These are phyloP conservation scores for Brachionus koreanus DNA, from an alignment of 1,140 invertebrate genomes.

Conservation along the genomic window DNA sequence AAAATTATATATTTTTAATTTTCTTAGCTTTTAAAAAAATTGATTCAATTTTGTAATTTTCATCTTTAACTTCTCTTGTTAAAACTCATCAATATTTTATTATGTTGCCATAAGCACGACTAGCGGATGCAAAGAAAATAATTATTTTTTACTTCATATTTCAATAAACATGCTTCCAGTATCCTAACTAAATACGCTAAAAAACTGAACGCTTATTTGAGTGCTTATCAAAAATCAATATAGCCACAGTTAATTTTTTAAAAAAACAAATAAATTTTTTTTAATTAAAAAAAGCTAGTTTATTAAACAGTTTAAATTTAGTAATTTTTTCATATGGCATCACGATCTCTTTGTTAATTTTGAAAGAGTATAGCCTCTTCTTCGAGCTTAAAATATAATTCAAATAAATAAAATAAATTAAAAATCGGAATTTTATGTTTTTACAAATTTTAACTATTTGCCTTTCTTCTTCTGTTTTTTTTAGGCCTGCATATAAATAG, in stretches of 20 bases:
- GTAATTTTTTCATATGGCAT: background rate
- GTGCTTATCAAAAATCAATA: background rate
- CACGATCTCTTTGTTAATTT: background rate
- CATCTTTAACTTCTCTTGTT: background rate
- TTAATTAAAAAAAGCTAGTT: background rate
- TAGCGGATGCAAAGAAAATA: background rate
- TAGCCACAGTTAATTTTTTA: too few species aligned
- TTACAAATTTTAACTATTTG: constrained; percentile 14
- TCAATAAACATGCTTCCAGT: background rate
- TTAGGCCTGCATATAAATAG: background rate
- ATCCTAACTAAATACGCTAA: background rate
- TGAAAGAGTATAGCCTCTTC: background rate
- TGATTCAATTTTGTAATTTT: background rate
- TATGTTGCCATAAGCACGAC: background rate
- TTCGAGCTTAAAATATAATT: background rate
- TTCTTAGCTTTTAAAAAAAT: too few species aligned
- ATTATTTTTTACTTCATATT: background rate
- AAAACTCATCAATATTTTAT: background rate
- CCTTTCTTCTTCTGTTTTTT: background rate
- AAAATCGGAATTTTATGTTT: background rate
- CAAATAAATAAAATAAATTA: background rate
- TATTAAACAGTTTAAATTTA: background rate
- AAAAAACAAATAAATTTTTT: background rate
- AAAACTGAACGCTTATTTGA: background rate
- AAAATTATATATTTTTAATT: too few species aligned